Evolutionary conservation across 2,888 invertebrate genomes (phyloP), one percentile per base, ranked within the genome.

Genomic region (Morpho deidamia): DNA sequence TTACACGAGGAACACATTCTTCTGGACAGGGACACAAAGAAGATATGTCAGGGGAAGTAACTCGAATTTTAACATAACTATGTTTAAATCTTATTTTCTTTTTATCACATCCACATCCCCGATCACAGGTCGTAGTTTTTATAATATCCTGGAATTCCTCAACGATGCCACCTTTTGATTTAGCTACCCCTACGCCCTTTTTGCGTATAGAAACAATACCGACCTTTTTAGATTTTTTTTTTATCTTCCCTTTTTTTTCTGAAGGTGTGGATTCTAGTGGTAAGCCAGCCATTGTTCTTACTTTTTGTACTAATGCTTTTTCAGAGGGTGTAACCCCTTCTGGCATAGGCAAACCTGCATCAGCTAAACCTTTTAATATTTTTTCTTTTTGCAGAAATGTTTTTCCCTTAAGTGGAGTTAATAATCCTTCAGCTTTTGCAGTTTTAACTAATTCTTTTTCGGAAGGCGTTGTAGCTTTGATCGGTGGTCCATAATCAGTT

Each of bases 1-100:
- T 78, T 1, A 81, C 75, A 1, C 78, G 72, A 33, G 81, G 79
- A 32, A 81, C 14, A 58, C 83, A 83, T 64, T 82, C 81, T 3
- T 79, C 66, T 11, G 81, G 81, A 57, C 82, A 81, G 4, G 76
- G 70, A 43, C 81, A 81, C 11, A 81, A 53, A 0, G 79, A 76
- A 4, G 82, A 79, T 62, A 82, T 76, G 48, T 83, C 82, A 8
- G 83, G 83, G 11, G 82, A 81, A 7, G 81, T 81, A 0, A 83
- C 81, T 67, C 71, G 70, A 56, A 83, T 83, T 66, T 82, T 82
- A 0, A 83, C 73, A 38, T 81, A 83, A 60, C 83, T 83, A 38
- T 83, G 80, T 61, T 82, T 83, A 61, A 83, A 83, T 67, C 72
- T 69, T 42, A 83, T 81, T 73, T 82, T 83, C 58, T 82, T 83